A percentile compares a stretch with the other conserved stretches of the same genome.
These are phyloP conservation scores for Physocephala rufipes DNA, from an alignment of 2,888 invertebrate genomes.

Conservation along the genomic window DNA sequence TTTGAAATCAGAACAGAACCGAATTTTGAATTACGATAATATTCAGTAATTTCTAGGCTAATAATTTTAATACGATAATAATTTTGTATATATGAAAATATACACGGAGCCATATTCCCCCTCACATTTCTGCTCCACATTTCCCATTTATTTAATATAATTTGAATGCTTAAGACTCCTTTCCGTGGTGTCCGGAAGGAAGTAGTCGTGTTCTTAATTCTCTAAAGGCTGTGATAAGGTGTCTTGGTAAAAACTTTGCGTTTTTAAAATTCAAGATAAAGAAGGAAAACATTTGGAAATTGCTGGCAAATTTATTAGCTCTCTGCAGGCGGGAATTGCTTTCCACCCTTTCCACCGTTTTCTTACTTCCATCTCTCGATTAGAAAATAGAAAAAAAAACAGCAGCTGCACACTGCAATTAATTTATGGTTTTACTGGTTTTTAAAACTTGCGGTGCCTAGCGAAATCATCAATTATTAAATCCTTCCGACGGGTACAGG, in stretches of 20 bases:
- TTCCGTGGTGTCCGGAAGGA: neutral
- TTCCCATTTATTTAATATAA: conserved; percentile 19
- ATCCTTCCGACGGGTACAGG: neutral
- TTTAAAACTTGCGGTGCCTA: conserved; percentile 44
- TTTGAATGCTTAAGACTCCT: conserved; percentile 21
- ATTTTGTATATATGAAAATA: conserved; percentile 37
- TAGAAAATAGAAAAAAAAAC: neutral
- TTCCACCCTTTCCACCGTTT: conserved; percentile 21
- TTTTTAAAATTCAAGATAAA: conserved; percentile 4
- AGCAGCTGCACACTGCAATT: conserved; percentile 38
- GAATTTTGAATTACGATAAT: conserved; percentile 11
- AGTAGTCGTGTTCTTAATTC: conserved; percentile 6
- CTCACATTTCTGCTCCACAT: conserved; percentile 37
- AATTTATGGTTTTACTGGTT: conserved; percentile 43
- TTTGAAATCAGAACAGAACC: no score
- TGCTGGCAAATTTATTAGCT: conserved; percentile 7
- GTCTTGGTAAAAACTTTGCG: conserved; percentile 43
- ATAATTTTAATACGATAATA: conserved; percentile 23
- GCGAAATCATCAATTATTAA: conserved; percentile 22
- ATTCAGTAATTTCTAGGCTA: conserved; percentile 8
- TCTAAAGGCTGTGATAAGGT: conserved; percentile 48
- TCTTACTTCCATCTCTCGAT: neutral
- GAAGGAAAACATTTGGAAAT: neutral
- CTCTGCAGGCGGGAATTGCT: conserved; percentile 16
- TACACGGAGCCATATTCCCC: conserved; percentile 36